Evolutionary conservation across 1,140 invertebrate genomes (phyloP).

Genomic region (Laupala kohalensis): DNA sequence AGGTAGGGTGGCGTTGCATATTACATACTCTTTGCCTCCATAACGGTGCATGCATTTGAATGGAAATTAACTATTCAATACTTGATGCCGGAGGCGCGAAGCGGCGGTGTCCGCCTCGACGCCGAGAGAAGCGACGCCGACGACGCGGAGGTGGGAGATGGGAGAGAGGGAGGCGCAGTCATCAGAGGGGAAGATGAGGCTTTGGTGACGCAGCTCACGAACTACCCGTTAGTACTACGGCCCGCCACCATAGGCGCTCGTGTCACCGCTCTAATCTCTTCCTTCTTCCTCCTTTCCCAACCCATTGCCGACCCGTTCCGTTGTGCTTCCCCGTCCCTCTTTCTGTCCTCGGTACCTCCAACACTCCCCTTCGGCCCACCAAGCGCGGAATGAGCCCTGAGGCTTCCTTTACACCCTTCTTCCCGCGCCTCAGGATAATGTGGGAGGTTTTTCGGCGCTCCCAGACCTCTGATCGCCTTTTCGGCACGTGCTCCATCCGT

Average conservation of each 20-base stretch:
- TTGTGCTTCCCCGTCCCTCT: not conserved
- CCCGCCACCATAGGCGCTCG: not conserved
- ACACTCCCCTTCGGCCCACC: not conserved
- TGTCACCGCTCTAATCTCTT: not conserved
- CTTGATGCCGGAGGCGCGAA: conserved; percentile 4
- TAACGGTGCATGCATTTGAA: conserved; percentile 16
- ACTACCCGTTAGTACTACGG: conserved; percentile 4
- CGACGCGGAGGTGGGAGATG: not conserved
- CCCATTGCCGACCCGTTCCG: not conserved
- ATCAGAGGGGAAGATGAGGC: conserved; percentile 5
- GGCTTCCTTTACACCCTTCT: conserved; percentile 9
- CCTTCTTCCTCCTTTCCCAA: not conserved
- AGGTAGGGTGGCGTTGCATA: not conserved
- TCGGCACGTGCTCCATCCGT: too few species aligned
- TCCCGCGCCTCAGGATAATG: too few species aligned
- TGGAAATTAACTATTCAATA: conserved; percentile 18
- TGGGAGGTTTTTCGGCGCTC: too few species aligned
- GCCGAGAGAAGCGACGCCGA: not conserved
- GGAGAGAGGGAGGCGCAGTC: not conserved
- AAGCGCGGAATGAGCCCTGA: conserved; percentile 8
- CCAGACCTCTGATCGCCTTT: too few species aligned
- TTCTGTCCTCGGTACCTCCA: not conserved
- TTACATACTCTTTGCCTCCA: not conserved
- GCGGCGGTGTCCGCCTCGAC: not conserved
- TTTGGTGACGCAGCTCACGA: conserved; percentile 11